phyloP scores from a whole-genome alignment of 1,140 invertebrate genomes.

The Scaptomyza pallida region DNA sequence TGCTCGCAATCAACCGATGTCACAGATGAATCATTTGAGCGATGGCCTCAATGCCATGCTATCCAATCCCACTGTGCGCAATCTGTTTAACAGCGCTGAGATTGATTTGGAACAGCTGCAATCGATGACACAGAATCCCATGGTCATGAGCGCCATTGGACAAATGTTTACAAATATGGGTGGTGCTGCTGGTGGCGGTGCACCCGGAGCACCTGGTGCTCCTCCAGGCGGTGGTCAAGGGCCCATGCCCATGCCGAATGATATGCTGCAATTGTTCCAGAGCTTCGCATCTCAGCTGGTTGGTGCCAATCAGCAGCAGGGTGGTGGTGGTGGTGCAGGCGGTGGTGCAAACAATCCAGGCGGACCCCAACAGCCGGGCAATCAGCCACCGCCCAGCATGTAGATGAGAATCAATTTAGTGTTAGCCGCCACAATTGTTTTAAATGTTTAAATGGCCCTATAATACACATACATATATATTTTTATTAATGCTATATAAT shows the following conservation, averaged over 20 bases:
- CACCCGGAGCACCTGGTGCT: constrained; percentile 23
- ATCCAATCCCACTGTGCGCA: constrained; percentile 68
- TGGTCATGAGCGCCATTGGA: constrained; percentile 70
- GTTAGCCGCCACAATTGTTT: constrained; percentile 49
- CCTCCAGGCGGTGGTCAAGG: constrained; percentile 19
- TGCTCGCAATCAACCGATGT: constrained; percentile 84
- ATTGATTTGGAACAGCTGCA: constrained; percentile 72
- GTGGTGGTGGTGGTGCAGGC: constrained; percentile 21
- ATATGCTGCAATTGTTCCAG: constrained; percentile 76
- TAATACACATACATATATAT: constrained; percentile 62
- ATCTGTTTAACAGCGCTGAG: constrained; percentile 72
- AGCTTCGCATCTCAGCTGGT: constrained; percentile 64
- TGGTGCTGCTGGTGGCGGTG: constrained; percentile 26
- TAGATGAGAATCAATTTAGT: constrained; percentile 33
- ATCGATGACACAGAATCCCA: constrained; percentile 73
- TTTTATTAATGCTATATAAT: constrained; percentile 69
- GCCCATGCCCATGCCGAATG: constrained; percentile 68
- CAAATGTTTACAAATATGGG: constrained; percentile 62
- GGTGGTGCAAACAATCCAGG: constrained; percentile 19
- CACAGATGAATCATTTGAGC: constrained; percentile 57
- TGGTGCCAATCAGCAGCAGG: constrained; percentile 38
- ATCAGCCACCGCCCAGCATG: constrained; percentile 62
- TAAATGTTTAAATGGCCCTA: constrained; percentile 57
- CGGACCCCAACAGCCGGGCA: constrained; percentile 52
- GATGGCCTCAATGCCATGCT: constrained; percentile 71